phyloP scores from a whole-genome alignment of 1,140 invertebrate species.

The Drosophila neocordata region DNA sequence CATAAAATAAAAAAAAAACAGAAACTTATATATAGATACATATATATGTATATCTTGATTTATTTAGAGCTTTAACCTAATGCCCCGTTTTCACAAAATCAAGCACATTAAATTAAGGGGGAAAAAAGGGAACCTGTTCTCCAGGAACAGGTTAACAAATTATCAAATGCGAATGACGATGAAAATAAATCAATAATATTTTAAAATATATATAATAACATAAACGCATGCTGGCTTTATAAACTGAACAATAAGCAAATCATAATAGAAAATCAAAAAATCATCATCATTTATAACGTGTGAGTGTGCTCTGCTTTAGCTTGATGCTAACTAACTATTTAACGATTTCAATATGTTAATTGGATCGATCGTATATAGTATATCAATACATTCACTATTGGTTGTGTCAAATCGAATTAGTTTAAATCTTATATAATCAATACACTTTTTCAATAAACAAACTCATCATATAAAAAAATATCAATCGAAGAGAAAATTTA shows the following conservation, averaged over 20 bases:
- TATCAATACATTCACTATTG: neutral
- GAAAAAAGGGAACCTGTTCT: conserved; percentile 14
- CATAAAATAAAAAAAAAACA: conserved; percentile 26
- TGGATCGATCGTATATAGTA: neutral
- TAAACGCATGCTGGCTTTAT: conserved; percentile 22
- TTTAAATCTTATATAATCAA: no score
- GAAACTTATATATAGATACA: conserved; percentile 11
- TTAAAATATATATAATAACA: conserved; percentile 21
- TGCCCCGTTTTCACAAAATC: conserved; percentile 44
- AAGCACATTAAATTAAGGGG: neutral
- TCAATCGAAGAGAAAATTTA: no score
- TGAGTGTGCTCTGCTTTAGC: conserved; percentile 52
- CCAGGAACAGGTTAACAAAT: conserved; percentile 6
- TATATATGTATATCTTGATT: neutral
- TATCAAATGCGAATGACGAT: conserved; percentile 27
- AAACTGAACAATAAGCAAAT: conserved; percentile 9
- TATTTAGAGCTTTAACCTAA: conserved; percentile 27
- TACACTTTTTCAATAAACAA: no score
- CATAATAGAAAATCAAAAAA: conserved; percentile 15
- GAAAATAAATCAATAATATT: conserved; percentile 31
- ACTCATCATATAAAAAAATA: no score
- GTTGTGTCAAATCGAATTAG: neutral
- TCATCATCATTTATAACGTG: conserved; percentile 32
- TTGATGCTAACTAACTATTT: conserved; percentile 51
- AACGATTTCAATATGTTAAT: conserved; percentile 17